Evolutionary conservation across 2,797 vertebrate genomes (phyloP).

Genomic region (Loriculus beryllinus): DNA sequence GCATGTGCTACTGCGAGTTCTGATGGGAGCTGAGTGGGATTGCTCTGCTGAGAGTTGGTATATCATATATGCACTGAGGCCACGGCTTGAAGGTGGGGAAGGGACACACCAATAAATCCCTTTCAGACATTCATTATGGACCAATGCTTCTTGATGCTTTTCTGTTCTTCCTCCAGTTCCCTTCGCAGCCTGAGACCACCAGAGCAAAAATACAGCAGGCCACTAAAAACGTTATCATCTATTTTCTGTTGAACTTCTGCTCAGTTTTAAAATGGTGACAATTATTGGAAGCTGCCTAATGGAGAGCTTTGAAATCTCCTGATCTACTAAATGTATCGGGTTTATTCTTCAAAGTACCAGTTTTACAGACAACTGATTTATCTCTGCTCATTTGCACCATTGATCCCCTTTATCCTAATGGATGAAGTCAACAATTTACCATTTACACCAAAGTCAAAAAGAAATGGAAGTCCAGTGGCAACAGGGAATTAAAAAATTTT

Average conservation of each 20-base stretch:
- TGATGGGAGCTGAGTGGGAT: neutral
- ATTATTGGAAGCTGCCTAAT: neutral
- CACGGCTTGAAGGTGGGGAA: neutral
- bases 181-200: neutral
- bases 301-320: neutral
- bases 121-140: neutral
- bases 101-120: neutral
- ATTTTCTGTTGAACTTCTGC: neutral
- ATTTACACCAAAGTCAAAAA: neutral
- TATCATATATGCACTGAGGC: neutral
- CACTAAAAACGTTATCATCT: neutral
- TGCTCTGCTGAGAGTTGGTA: neutral
- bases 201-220: neutral
- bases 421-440: neutral
- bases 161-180: neutral
- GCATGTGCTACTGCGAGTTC: neutral
- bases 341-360: neutral
- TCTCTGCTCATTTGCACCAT: neutral
- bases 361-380: neutral
- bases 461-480: neutral
- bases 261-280: neutral
- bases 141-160: neutral
- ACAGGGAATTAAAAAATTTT: neutral
- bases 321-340: neutral
- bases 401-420: neutral